A percentile compares a stretch with the other conserved stretches of the same genome.
These are phyloP conservation scores for Rhinopomastus cyanomelas DNA, from an alignment of 2,113 vertebrate species.

Conservation along the genomic window DNA sequence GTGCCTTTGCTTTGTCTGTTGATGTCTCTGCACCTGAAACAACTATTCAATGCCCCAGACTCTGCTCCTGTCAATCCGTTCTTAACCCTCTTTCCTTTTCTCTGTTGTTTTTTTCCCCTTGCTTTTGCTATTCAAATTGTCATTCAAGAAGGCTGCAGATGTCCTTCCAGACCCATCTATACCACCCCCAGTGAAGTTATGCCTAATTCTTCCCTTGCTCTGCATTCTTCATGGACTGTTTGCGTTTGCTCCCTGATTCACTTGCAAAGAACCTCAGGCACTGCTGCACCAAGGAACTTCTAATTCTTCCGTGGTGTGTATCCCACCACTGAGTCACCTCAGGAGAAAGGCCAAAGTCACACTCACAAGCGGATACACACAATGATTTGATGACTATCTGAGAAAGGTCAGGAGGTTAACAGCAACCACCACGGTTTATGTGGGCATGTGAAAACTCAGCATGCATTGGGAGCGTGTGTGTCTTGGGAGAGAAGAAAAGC, in stretches of 20 bases:
- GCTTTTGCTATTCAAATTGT: not conserved
- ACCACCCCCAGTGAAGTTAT: not conserved
- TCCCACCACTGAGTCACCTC: not conserved
- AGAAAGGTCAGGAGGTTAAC: not conserved
- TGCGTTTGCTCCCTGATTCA: not conserved
- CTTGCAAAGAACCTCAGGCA: not conserved
- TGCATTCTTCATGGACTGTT: not conserved
- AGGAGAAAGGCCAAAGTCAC: not conserved
- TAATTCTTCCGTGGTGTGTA: not conserved
- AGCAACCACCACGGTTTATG: not conserved
- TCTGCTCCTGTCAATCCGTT: not conserved
- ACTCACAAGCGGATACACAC: not conserved
- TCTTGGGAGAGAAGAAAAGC: not conserved
- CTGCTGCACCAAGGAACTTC: not conserved
- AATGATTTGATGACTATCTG: not conserved
- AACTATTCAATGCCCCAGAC: not conserved
- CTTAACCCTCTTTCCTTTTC: not conserved
- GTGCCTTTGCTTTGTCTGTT: not conserved
- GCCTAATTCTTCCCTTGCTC: not conserved
- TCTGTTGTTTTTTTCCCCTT: not conserved
- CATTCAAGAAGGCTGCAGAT: not conserved
- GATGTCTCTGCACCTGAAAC: not conserved
- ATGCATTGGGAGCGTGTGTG: accelerated
- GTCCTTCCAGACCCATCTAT: not conserved
- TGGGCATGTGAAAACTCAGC: not conserved